These are phyloP conservation scores for Vollenhovia emeryi DNA, from an alignment of 1,140 invertebrate genomes.

Conservation along the genomic window DNA sequence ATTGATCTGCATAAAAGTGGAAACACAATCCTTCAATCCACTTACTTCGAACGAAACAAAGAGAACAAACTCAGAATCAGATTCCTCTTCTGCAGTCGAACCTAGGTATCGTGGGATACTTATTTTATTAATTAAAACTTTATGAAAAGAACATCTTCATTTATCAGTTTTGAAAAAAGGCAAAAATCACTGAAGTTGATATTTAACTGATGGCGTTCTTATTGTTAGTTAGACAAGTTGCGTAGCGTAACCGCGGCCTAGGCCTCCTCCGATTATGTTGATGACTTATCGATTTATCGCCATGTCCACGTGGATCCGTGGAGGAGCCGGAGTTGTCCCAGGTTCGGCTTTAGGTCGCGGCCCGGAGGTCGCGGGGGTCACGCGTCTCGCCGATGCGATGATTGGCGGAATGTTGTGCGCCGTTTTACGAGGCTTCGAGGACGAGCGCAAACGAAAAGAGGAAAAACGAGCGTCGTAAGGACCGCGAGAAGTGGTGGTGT, in stretches of 20 bases:
- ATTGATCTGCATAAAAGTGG: background rate
- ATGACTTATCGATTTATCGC: conserved; percentile 66
- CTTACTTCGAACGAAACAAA: too few species aligned
- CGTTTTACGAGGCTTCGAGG: conserved; percentile 75
- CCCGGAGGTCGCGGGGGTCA: conserved; percentile 52
- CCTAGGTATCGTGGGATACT: too few species aligned
- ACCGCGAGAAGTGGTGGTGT: background rate
- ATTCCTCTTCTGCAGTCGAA: too few species aligned
- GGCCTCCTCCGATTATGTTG: background rate
- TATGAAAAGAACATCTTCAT: background rate
- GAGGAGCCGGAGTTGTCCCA: conserved; percentile 42
- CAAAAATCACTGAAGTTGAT: background rate
- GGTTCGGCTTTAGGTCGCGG: conserved; percentile 57
- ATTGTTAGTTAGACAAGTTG: background rate
- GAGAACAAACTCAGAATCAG: too few species aligned
- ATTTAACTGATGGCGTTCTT: background rate
- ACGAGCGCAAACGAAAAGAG: conserved; percentile 55
- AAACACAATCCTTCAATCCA: background rate
- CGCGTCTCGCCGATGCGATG: conserved; percentile 67
- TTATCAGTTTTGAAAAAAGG: background rate
- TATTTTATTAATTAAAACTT: background rate
- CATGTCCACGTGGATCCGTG: conserved; percentile 53
- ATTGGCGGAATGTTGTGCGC: conserved; percentile 76
- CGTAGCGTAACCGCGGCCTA: conserved; percentile 14
- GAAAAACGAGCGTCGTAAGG: conserved; percentile 45